Percentiles rank a stretch among this genome's conserved stretches.
phyloP scores from a whole-genome alignment of 1,140 invertebrate genomes.

The Phocides pigmalion region DNA sequence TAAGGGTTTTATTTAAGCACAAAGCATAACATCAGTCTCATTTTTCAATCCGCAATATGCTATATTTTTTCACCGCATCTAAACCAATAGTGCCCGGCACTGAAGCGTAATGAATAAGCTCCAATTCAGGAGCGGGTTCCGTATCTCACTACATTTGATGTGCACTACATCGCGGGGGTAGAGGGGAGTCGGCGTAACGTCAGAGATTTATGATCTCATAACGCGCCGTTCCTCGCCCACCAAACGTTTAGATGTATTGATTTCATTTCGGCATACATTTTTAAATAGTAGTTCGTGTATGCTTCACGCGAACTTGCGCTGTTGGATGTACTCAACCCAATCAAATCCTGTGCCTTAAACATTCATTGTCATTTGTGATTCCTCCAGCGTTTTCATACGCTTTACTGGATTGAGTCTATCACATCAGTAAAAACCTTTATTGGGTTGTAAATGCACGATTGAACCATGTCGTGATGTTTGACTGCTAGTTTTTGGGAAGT shows the following conservation, averaged over 20 bases:
- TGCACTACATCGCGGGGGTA: constrained; percentile 50
- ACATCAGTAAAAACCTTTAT: background rate
- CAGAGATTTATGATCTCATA: constrained; percentile 77
- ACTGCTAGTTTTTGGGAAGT: background rate
- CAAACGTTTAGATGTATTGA: constrained; percentile 70
- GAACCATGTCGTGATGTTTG: background rate
- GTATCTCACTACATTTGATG: constrained; percentile 61
- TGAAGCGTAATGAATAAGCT: constrained; percentile 59
- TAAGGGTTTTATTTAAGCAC: too few relatives aligned
- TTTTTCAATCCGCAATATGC: too few relatives aligned
- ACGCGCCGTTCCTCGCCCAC: constrained; percentile 59
- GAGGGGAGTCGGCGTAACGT: constrained; percentile 50
- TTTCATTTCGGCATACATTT: constrained; percentile 74
- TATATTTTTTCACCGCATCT: background rate
- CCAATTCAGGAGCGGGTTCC: constrained; percentile 47
- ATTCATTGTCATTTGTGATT: constrained; percentile 23
- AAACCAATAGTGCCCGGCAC: constrained; percentile 2
- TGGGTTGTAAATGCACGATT: background rate
- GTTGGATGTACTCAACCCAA: background rate
- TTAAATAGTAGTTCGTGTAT: constrained; percentile 50
- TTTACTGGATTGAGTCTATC: background rate
- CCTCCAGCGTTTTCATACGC: constrained; percentile 3
- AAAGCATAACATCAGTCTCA: too few relatives aligned
- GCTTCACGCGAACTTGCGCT: constrained; percentile 7
- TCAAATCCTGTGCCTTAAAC: constrained; percentile 21